These are phyloP conservation scores for Channallabes apus DNA, from an alignment of 2,797 vertebrate species.

Conservation along the genomic window DNA sequence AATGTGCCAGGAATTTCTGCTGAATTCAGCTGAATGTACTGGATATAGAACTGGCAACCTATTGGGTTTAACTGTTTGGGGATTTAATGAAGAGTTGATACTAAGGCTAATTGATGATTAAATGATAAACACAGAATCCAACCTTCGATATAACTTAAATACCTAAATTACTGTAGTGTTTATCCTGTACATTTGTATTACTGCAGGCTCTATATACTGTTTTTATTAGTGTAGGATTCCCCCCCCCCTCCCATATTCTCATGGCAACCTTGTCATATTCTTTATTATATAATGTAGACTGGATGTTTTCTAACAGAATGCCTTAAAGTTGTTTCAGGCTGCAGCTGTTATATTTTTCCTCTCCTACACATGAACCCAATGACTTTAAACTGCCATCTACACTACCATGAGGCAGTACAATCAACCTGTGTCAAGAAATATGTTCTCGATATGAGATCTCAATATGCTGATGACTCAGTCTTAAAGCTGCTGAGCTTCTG, in stretches of 20 bases:
- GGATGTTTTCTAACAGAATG: neutral
- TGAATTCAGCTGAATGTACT: neutral
- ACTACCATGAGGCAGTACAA: neutral
- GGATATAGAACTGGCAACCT: neutral
- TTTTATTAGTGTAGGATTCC: neutral
- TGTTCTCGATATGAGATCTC: neutral
- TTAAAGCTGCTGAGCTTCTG: neutral
- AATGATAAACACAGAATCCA: neutral
- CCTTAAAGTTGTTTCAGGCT: neutral
- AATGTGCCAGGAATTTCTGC: constrained; percentile 2
- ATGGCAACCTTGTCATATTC: neutral
- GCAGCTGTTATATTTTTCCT: neutral
- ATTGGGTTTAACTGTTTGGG: neutral
- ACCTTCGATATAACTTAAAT: neutral
- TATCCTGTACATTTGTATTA: no score
- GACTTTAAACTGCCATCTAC: neutral
- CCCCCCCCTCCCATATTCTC: neutral
- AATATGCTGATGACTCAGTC: neutral
- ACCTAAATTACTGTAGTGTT: neutral
- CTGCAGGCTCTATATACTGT: no score
- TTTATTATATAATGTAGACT: neutral
- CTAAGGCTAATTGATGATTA: neutral
- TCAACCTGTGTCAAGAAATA: neutral
- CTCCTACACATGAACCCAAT: neutral
- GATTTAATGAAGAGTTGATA: neutral